Percentiles rank a stretch among this genome's conserved stretches.
Conservation (phyloP, 2,888 invertebrate genomes). For the Muschampia plurimacula region DNA sequence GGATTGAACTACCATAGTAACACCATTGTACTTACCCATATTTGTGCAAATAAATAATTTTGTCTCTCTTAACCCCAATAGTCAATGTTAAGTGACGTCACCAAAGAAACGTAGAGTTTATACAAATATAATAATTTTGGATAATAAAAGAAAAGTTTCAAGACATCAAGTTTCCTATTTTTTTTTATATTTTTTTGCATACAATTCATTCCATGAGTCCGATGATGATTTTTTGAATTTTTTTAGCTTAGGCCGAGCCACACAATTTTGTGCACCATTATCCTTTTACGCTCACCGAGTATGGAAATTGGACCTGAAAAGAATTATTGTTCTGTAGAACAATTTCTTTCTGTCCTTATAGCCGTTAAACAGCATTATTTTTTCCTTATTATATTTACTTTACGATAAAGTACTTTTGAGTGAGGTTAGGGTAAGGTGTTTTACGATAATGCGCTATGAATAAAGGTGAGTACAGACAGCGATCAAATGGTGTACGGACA, state of each 20-base stretch:
- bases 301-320: slow-evolving; percentile 80
- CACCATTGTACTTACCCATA: too few relatives aligned
- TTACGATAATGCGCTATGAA: background rate
- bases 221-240: background rate
- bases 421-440: background rate
- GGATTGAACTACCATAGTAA: too few relatives aligned
- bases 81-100: too few relatives aligned
- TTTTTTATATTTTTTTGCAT: background rate
- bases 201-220: background rate
- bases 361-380: slow-evolving; percentile 1
- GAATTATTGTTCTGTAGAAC: slow-evolving; percentile 36
- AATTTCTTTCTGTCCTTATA: slow-evolving; percentile 8
- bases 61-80: too few relatives aligned
- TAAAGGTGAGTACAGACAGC: background rate
- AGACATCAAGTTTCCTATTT: background rate
- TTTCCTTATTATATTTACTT: background rate
- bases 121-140: too few relatives aligned
- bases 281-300: slow-evolving; percentile 77
- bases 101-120: too few relatives aligned
- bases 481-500: too few relatives aligned
- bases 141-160: too few relatives aligned
- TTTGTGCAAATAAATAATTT: too few relatives aligned
- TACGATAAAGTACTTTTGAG: background rate
- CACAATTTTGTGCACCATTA: slow-evolving; percentile 80
- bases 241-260: slow-evolving; percentile 5